These are phyloP conservation scores for Sminthurides bifidus DNA, from an alignment of 1,140 invertebrate species.

Conservation along the genomic window DNA sequence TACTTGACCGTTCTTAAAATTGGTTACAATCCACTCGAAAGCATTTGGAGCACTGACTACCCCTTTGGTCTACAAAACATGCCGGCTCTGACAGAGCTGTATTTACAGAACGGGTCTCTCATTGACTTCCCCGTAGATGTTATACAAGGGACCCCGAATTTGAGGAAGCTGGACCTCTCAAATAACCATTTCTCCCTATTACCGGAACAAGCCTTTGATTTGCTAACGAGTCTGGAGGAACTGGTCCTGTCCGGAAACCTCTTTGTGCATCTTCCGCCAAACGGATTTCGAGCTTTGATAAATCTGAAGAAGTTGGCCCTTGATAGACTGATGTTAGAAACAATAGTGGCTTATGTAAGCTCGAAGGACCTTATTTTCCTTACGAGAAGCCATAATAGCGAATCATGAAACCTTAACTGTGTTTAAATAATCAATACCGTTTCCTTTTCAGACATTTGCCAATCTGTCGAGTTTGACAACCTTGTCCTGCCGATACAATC, in stretches of 20 bases:
- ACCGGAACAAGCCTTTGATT: constrained; percentile 2
- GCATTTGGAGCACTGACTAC: constrained; percentile 11
- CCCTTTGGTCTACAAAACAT: constrained; percentile 14
- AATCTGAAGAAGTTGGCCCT: constrained; percentile 10
- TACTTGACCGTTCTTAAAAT: constrained; percentile 19
- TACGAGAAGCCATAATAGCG: not conserved
- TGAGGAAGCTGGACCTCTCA: constrained; percentile 20
- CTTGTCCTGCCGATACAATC: constrained; percentile 5
- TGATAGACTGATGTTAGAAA: constrained; percentile 6
- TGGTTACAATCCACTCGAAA: constrained; percentile 18
- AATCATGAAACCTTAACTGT: not conserved
- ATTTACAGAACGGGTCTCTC: constrained; percentile 22
- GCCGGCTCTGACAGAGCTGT: constrained; percentile 15
- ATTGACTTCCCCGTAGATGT: constrained; percentile 19
- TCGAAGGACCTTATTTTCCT: not conserved
- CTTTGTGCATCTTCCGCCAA: constrained; percentile 4
- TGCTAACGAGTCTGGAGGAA: constrained; percentile 9
- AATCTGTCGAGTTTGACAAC: constrained; percentile 8
- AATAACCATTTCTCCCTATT: constrained; percentile 23
- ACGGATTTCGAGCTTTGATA: constrained; percentile 12
- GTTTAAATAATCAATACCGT: not conserved
- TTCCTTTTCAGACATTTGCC: constrained; percentile 13
- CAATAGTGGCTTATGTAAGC: constrained; percentile 24
- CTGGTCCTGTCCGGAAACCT: constrained; percentile 28
- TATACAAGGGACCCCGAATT: constrained; percentile 18